Evolutionary conservation across 2,113 vertebrate species (phyloP).

Genomic region (Colistium nudipinnis): DNA sequence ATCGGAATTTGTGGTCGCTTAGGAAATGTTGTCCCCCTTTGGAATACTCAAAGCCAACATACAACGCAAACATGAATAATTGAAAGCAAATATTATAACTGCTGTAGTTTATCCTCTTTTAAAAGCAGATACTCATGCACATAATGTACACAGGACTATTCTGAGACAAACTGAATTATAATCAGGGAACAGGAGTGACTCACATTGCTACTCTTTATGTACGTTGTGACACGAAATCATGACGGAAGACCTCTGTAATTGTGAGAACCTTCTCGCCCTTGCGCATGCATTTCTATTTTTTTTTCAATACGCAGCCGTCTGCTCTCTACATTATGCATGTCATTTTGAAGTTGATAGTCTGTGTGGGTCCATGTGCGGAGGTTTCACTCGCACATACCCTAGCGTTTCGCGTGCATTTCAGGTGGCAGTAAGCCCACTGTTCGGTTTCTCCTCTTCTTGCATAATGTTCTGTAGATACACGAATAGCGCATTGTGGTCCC

Average conservation of each 20-base stretch:
- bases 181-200: not conserved
- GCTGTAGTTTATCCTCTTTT: not conserved
- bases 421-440: not conserved
- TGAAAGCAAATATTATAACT: not conserved
- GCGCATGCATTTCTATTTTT: not conserved
- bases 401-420: not conserved
- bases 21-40: not conserved
- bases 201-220: not conserved
- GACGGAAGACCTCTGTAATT: not conserved
- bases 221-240: not conserved
- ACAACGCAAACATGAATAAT: not conserved
- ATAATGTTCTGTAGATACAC: slow-evolving; percentile 14
- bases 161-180: not conserved
- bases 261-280: not conserved
- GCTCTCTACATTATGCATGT: slow-evolving; percentile 2
- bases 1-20: not conserved
- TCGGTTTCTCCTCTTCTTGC: slow-evolving; percentile 6
- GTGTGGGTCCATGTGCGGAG: slow-evolving; percentile 5
- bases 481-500: slow-evolving; percentile 36
- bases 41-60: not conserved
- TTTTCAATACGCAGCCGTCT: not conserved
- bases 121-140: not conserved
- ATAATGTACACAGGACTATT: not conserved
- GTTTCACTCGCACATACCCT: not conserved
- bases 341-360: not conserved